Conservation (phyloP, 2,888 invertebrate species). For the Scrobipalpa costella region DNA sequence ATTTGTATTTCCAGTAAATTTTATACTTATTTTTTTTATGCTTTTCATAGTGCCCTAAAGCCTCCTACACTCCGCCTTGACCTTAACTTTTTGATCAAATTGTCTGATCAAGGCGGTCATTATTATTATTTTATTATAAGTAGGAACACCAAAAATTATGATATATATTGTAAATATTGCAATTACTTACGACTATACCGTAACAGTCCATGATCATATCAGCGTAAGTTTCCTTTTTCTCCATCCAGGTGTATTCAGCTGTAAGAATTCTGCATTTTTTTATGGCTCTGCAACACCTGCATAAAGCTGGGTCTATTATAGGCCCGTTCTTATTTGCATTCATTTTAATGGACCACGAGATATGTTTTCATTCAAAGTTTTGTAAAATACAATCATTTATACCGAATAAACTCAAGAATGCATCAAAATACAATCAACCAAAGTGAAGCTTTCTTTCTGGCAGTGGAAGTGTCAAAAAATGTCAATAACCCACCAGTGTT, state of each 20-base stretch:
- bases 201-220: conserved; percentile 78
- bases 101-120: too few species aligned
- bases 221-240: conserved; percentile 68
- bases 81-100: too few species aligned
- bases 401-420: background rate
- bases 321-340: conserved; percentile 66
- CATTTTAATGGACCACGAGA: conserved; percentile 42
- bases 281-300: conserved; percentile 70
- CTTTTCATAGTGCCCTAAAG: too few species aligned
- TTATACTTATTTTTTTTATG: too few species aligned
- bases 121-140: too few species aligned
- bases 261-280: conserved; percentile 74
- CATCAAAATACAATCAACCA: conserved; percentile 11
- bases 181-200: conserved; percentile 63
- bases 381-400: background rate
- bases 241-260: conserved; percentile 72
- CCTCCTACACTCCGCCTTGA: too few species aligned
- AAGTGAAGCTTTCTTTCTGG: conserved; percentile 29
- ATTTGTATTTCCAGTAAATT: too few species aligned
- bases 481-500: conserved; percentile 34
- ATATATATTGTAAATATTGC: background rate
- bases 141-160: background rate
- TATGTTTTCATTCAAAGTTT: conserved; percentile 25
- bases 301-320: conserved; percentile 70
- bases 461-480: conserved; percentile 31